Evolutionary conservation across 2,797 vertebrate genomes (phyloP), one percentile per base, ranked within the genome.

Genomic region (Sebastiscus albofasciatus): DNA sequence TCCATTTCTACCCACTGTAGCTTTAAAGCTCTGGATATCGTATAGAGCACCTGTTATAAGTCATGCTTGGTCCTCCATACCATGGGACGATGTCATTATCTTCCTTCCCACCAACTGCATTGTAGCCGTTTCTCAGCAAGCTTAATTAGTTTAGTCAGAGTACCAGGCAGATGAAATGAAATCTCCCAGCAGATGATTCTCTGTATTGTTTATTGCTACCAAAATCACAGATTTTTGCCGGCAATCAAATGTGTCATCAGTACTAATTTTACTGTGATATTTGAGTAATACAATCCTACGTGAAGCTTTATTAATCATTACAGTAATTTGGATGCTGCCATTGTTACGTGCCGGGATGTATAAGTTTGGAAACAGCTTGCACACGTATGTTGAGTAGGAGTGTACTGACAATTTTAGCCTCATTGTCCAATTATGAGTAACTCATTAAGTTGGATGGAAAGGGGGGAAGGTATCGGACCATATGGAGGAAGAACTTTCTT

Each of bases 381-480:
- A 83, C 72, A 80, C 81, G 72, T 85, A 87, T 88, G 86, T 82
- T 88, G 87, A 82, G 87, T 90, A 75, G 90, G 87, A 85, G 87
- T 72, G 16, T 11, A 24, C 27, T 0, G 49, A 79, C 61, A 65
- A 60, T 82, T 90, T 85, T 80, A 56, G 77, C 65, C 16, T 71
- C 42, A 39, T 87, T 87, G 75, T 84, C 71, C 72, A 81, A 78
- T 84, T 75, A 75, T 90, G 86, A 93, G 79, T 84, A 88, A 22
- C 55, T 82, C 34, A 49, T 83, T 54, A 55, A 72, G 60, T 74
- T 58, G 36, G 61, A 74, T n/a, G 46, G 67, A 27, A 54, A 67
- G 11, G 11, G 11, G 11, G 49, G 16, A 60, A 56, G 27, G n/a
- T 39, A 10, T 74, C 3, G 4, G 52, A 64, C 39, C 78, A 62